Evolutionary conservation across 2,113 vertebrate species (phyloP), one percentile per base, ranked within the genome.

Genomic region (Xenotilapia flavipinnis): DNA sequence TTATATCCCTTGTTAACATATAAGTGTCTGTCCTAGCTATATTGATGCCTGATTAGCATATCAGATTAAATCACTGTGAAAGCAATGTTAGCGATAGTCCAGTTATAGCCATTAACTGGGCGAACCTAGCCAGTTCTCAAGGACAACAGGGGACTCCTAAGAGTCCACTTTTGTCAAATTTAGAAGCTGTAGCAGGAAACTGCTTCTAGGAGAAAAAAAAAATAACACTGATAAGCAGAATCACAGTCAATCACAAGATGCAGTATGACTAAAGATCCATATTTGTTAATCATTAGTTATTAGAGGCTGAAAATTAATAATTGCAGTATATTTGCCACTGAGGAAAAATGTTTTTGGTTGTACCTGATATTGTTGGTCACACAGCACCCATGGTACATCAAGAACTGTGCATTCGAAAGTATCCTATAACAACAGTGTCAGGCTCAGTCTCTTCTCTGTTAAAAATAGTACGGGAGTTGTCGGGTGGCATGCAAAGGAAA

Each of bases 1-100:
- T 88, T 88, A 89, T 92, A 91, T 81, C 47, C 56, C 83, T 85
- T 86, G 87, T 90, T 88, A 91, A 84, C 81, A 90, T 81, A 79
- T 90, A 49, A 87, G 82, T 82, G 84, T 81, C 53, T 79, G 88
- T 79, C 55, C 79, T 17, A 28, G 85, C 85, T 73, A 82, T 90
- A 86, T 83, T 90, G 89, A 93, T 95, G 94, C 94, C 93, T 91
- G 92, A 95, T 94, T 92, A 95, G 92, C 94, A 93, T 86, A 93
- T 94, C 92, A 91, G 88, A 94, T 91, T 86, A 93, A 93, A 95
- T 94, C 90, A 93, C 79, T 88, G 94, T 95, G 93, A 94, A 93
- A 90, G 90, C 88, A 92, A 79, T 60, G 55, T 62, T 89, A 85
- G 86, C 86, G 65, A 91, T 91, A 93, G 93, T 91, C 85, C 90